A percentile compares a stretch with the other conserved stretches of the same genome.
Evolutionary conservation across 2,888 invertebrate genomes (phyloP).

Genomic region (Noctua fimbriata): DNA sequence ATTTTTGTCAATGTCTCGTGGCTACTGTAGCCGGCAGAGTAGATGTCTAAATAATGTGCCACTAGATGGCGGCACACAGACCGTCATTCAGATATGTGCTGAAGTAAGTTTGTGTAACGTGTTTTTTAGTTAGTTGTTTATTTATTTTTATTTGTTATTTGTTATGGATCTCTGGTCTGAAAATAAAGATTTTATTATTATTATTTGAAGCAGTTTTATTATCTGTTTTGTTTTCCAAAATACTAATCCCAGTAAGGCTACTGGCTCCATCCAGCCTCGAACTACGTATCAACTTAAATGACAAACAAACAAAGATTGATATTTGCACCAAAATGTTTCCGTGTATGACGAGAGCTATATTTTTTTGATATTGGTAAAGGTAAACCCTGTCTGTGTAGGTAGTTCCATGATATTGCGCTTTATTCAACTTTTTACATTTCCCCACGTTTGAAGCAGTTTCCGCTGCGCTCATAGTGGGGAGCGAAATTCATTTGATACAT

Average conservation of each 20-base stretch:
- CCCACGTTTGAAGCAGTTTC: constrained; percentile 44
- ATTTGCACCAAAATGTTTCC: background rate
- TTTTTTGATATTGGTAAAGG: background rate
- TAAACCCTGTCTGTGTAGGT: constrained; percentile 28
- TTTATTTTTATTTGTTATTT: too few relatives aligned
- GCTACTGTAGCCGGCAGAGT: too few relatives aligned
- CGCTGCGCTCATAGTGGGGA: constrained; percentile 3
- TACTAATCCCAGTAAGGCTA: background rate
- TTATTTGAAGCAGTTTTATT: background rate
- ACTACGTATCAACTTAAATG: background rate
- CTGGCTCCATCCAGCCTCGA: background rate
- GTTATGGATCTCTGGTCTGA: too few relatives aligned
- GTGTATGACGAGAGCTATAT: background rate
- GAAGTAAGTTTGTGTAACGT: too few relatives aligned
- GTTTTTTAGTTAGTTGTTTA: too few relatives aligned
- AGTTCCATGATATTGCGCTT: constrained; percentile 45
- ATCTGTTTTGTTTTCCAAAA: background rate
- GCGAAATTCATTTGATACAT: constrained; percentile 43
- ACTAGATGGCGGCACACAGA: too few relatives aligned
- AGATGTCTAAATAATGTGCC: too few relatives aligned
- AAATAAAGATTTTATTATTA: too few relatives aligned
- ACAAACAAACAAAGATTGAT: background rate
- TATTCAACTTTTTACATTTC: constrained; percentile 51
- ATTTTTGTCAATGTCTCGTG: too few relatives aligned
- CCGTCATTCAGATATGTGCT: too few relatives aligned